phyloP scores from a whole-genome alignment of 2,888 invertebrate species.

The Omphaloscelis lunosa region DNA sequence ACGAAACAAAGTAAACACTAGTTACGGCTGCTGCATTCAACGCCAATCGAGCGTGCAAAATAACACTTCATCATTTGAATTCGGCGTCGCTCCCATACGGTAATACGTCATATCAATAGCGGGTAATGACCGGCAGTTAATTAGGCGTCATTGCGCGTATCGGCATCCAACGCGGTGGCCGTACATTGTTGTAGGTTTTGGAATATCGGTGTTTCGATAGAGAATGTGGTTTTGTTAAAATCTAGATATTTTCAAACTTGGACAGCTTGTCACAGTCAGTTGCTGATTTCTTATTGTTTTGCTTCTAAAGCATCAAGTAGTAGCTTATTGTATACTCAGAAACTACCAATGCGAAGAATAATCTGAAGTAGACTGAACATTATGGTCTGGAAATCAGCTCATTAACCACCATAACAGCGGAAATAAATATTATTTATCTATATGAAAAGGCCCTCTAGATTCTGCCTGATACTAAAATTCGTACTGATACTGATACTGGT shows the following conservation, averaged over 20 bases:
- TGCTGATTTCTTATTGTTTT: background rate
- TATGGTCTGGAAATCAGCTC: background rate
- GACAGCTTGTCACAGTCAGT: background rate
- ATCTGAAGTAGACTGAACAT: too few species aligned
- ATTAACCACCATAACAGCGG: background rate
- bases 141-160: constrained; percentile 67
- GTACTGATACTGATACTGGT: too few species aligned
- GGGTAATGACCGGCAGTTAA: constrained; percentile 66
- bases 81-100: constrained; percentile 60
- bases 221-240: background rate
- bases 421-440: too few species aligned
- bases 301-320: too few species aligned
- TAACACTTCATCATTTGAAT: constrained; percentile 69
- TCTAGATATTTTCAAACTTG: background rate
- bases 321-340: too few species aligned
- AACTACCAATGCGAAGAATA: background rate
- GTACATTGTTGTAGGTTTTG: constrained; percentile 57
- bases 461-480: background rate
- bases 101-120: constrained; percentile 68
- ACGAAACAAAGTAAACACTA: constrained; percentile 52
- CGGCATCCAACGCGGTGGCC: constrained; percentile 69
- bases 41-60: constrained; percentile 56
- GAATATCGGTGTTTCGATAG: background rate
- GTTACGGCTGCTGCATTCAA: constrained; percentile 56
- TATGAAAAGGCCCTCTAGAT: background rate